Base-by-base conservation (phyloP, 2,888 invertebrate species). In the Ophraella communa region DNA sequence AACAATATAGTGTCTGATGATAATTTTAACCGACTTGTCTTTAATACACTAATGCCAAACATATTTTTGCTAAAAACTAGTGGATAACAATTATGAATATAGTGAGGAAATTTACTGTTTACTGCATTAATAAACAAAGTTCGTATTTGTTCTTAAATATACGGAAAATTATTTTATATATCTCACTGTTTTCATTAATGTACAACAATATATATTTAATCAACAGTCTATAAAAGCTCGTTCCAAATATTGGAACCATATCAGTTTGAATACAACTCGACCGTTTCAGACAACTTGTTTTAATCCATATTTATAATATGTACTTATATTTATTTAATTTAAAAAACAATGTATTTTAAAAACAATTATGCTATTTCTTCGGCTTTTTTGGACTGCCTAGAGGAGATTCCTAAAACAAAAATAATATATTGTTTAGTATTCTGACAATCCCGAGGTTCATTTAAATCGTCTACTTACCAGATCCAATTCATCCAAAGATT, bases 401-500 rank as follows among this genome's bases (percentile, higher is more conserved):
- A 27, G 78, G 78, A 53, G 78, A 78, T 65, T 78, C 78, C 78
- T 78, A 68, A 21, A 76, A 76, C 10, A 61, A 67, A 70, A 61
- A 68, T 7, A 23, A 17, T 17, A 17, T 51, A 33, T 14, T 49
- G 20, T 55, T 55, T 1, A 2, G 14, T n/a, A 30, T 33, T 53
- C n/a, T n/a, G n/a, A n/a, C n/a, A n/a, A n/a, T 17, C 4, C 30
- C 24, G 23, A 7, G 2, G 24, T 39, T 11, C 20, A n/a, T n/a
- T n/a, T n/a, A n/a, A 56, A 11, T 56, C 2, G 18, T 44, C 2
- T 3, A 62, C 75, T 78, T 77, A 82, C 87, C 80, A 87, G 84
- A 78, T 87, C 87, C 71, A 87, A 81, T 81, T 88, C 88, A 76
- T 88, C 89, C 73, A 88, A 80, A 45, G 88, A 88, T 78, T 89